Conservation (phyloP, 53 echinoderm and acorn worm species). For the Arbacia lixula region DNA sequence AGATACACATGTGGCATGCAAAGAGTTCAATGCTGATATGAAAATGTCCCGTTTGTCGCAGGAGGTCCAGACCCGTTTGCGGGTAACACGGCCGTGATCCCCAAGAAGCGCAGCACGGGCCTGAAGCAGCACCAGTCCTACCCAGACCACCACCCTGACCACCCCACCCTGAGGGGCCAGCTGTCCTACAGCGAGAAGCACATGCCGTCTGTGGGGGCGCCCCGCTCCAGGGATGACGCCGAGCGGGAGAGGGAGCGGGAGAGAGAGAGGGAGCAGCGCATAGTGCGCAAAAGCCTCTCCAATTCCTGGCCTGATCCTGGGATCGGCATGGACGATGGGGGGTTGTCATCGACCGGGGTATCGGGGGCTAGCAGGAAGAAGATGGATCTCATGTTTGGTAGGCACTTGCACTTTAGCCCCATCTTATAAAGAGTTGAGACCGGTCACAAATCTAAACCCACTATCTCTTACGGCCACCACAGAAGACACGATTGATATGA, state of each 20-base stretch:
- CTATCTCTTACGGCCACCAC: no score
- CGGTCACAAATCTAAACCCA: no score
- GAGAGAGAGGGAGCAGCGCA: conserved; percentile 3
- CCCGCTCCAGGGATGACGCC: conserved; percentile 37
- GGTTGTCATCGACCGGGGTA: conserved; percentile 6
- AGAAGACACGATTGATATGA: no score
- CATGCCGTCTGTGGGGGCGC: conserved; percentile 44
- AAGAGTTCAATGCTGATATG: no score
- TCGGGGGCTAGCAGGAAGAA: conserved; percentile 44
- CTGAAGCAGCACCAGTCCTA: conserved; percentile 28
- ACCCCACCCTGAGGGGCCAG: background rate
- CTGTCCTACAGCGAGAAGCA: conserved; percentile 51
- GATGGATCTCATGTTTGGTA: conserved; percentile 51
- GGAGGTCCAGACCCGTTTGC: conserved; percentile 78
- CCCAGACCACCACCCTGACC: conserved; percentile 2
- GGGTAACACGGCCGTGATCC: conserved; percentile 70
- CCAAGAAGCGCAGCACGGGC: conserved; percentile 59
- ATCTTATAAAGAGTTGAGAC: no score
- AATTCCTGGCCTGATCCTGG: conserved; percentile 93
- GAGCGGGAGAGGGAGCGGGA: conserved; percentile 13
- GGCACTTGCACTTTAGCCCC: no score
- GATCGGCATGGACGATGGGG: conserved; percentile 55
- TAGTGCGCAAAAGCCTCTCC: conserved; percentile 76
- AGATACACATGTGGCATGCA: no score
- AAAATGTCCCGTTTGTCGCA: conserved; percentile 10